Conservation (phyloP, 1,140 invertebrate species). For the Drosophila cardini region DNA sequence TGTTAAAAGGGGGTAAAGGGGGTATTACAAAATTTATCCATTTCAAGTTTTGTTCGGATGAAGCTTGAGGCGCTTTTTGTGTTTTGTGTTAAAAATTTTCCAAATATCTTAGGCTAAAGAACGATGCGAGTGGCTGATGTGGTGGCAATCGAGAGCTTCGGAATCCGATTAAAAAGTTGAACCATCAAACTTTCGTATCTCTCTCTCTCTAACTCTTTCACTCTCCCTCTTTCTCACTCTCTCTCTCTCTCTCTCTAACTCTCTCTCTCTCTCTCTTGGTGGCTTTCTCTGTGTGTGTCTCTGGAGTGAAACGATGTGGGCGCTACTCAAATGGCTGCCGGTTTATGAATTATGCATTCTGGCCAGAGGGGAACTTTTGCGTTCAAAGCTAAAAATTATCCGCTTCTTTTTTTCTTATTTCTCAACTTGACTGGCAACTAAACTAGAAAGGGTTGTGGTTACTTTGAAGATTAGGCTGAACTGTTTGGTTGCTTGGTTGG, state of each 20-base stretch:
- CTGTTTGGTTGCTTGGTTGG: conserved; percentile 5
- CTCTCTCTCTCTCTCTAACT: background rate
- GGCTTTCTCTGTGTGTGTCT: background rate
- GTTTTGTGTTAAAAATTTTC: background rate
- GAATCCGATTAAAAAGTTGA: conserved; percentile 77
- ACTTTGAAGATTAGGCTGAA: conserved; percentile 64
- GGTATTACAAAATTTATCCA: conserved; percentile 22
- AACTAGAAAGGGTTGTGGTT: conserved; percentile 66
- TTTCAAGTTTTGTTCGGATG: conserved; percentile 15
- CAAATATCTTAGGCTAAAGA: conserved; percentile 20
- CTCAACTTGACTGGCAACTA: conserved; percentile 22
- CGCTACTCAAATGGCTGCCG: conserved; percentile 46
- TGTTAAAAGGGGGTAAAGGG: background rate
- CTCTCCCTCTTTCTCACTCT: conserved; percentile 2
- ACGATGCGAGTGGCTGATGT: conserved; percentile 36
- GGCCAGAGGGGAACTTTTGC: conserved; percentile 56
- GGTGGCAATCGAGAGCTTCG: conserved; percentile 61
- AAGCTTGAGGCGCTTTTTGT: conserved; percentile 16
- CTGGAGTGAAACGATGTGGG: conserved; percentile 25
- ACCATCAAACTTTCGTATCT: conserved; percentile 63
- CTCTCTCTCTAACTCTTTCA: background rate
- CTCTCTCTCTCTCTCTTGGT: background rate
- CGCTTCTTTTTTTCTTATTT: conserved; percentile 16
- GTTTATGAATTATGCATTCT: conserved; percentile 77
- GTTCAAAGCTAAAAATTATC: conserved; percentile 75